Percentiles rank a stretch among this genome's conserved stretches.
These are phyloP conservation scores for Danio tinwini DNA, from an alignment of 2,797 vertebrate genomes.

Conservation along the genomic window DNA sequence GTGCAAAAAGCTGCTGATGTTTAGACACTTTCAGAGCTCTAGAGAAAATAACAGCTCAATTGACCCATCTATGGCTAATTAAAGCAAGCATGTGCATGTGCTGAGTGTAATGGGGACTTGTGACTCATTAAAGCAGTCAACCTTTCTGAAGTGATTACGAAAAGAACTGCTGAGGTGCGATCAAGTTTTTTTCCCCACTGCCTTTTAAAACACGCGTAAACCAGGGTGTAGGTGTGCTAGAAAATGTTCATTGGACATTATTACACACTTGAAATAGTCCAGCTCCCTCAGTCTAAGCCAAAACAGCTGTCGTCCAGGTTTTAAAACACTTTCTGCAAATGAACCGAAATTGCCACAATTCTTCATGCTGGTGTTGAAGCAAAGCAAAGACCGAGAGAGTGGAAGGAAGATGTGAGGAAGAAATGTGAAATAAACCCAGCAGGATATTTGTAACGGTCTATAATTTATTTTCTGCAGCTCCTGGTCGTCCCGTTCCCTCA, in stretches of 20 bases:
- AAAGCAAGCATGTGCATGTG: slow-evolving; percentile 19
- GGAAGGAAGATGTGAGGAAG: background rate
- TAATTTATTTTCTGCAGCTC: slow-evolving; percentile 35
- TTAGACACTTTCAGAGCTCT: slow-evolving; percentile 13
- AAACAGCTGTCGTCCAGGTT: background rate
- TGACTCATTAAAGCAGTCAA: slow-evolving; percentile 31
- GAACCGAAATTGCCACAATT: background rate
- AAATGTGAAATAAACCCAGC: slow-evolving; percentile 17
- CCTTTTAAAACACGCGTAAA: slow-evolving; percentile 14
- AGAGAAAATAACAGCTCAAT: slow-evolving; percentile 13
- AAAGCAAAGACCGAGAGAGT: slow-evolving; percentile 10
- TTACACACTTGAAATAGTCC: slow-evolving; percentile 38
- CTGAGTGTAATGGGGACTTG: background rate
- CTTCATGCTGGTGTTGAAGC: background rate
- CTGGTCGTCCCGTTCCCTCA: slow-evolving; percentile 36
- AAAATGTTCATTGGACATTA: slow-evolving; percentile 41
- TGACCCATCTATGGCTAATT: slow-evolving; percentile 30
- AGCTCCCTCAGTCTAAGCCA: slow-evolving; percentile 3
- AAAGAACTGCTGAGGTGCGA: slow-evolving; percentile 1
- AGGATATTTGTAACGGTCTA: slow-evolving; percentile 7
- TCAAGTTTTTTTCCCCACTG: background rate
- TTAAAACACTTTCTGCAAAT: background rate
- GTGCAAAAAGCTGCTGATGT: background rate
- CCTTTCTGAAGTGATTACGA: slow-evolving; percentile 11
- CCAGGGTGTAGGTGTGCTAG: background rate